Evolutionary conservation across 2,888 invertebrate species (phyloP), one percentile per base, ranked within the genome.

Genomic region (Bombyx huttoni): DNA sequence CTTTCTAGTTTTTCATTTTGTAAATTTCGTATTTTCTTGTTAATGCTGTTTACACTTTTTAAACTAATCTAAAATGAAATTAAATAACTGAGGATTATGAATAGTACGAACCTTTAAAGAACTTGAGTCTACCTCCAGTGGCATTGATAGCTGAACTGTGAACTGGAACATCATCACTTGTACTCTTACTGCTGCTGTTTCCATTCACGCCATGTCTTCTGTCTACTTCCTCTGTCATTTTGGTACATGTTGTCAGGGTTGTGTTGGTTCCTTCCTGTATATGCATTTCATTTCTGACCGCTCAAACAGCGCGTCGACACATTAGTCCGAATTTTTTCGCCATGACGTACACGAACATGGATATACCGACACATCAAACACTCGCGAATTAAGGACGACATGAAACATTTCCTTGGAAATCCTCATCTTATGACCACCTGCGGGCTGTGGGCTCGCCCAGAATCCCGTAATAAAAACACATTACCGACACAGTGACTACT

Each of bases 41-140:
- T 64, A 62, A 24, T 24, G 3, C 40, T 40, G 40, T 7, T 40
- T 1, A 40, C 40, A 40, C n/a, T 40, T 12, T 10, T 40, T 40
- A 40, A 12, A 3, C 8, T 40, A 40, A 10, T 40, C 12, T 40
- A 10, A 35, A 8, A 40, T 40, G 3, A 40, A 40, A 10, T 24
- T 3, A 24, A 3, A 1, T 24, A 5, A 61, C 58, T 58, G 54
- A 62, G 54, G 52, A 60, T 57, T 56, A 53, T 58, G 52, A 56
- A 57, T 60, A 60, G 56, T 53, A 81, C 78, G 74, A 73, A 92
- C 93, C 92, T 91, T 94, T 94, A 78, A 93, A 94, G 84, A 94
- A 94, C 78, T 94, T 94, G 64, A 94, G 91, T 68, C 94, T 90
- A 72, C 94, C 94, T 65, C 94, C 94, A 75, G 92, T 90, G 59